phyloP scores from a whole-genome alignment of 1,140 invertebrate species.

The Caerostris extrusa region DNA sequence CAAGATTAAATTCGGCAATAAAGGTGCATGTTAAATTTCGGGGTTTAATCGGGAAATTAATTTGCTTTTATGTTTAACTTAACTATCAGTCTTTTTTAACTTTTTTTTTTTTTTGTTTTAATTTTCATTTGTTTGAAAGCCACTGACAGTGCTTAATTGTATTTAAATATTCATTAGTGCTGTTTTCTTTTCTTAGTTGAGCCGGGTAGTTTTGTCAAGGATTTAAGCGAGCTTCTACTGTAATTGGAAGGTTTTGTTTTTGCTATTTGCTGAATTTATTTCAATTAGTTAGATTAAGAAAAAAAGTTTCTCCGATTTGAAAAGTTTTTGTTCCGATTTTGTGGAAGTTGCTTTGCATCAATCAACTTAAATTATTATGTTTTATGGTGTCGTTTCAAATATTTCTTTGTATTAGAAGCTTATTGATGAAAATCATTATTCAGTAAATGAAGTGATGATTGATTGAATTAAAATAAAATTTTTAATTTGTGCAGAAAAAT shows the following conservation, averaged over 20 bases:
- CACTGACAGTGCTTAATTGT: neutral
- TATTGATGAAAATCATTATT: too few species aligned
- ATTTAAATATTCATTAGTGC: neutral
- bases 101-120: neutral
- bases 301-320: too few species aligned
- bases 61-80: slow-evolving; percentile 29
- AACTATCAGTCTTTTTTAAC: neutral
- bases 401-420: too few species aligned
- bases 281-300: neutral
- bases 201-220: neutral
- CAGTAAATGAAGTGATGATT: too few species aligned
- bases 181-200: neutral
- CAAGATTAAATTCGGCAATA: neutral
- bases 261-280: neutral
- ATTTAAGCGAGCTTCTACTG: neutral
- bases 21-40: too few species aligned
- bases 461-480: too few species aligned
- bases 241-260: neutral
- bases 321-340: too few species aligned
- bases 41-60: slow-evolving; percentile 1
- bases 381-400: too few species aligned
- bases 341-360: too few species aligned
- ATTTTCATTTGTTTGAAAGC: neutral
- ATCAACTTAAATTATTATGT: too few species aligned
- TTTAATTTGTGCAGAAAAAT: too few species aligned